Evolutionary conservation across 2,113 vertebrate species (phyloP).

Genomic region (Python bivittatus): DNA sequence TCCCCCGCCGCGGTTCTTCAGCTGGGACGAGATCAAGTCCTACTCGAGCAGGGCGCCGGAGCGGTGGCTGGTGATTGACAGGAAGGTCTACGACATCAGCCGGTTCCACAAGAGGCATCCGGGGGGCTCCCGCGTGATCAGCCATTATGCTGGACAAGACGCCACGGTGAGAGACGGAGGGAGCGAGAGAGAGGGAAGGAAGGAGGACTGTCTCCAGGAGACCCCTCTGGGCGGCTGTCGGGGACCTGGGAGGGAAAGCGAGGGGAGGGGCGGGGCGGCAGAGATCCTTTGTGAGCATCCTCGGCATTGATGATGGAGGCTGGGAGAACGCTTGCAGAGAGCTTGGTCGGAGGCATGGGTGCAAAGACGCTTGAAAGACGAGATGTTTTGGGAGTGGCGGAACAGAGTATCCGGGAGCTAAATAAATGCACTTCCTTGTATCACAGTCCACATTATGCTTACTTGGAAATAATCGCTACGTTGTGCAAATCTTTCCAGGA

Average conservation of each 20-base stretch:
- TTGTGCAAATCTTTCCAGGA: not conserved
- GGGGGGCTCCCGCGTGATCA: constrained; percentile 66
- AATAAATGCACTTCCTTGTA: not conserved
- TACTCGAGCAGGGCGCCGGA: not conserved
- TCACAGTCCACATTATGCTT: not conserved
- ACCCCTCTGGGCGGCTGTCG: not conserved
- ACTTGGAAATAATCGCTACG: not conserved
- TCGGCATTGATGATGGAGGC: not conserved
- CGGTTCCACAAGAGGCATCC: constrained; percentile 64
- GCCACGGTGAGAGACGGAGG: constrained; percentile 65
- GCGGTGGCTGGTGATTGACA: constrained; percentile 71
- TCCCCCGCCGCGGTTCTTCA: constrained; percentile 13
- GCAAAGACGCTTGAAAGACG: not conserved
- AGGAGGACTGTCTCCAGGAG: not conserved
- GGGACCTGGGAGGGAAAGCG: not conserved
- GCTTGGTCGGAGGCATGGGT: not conserved
- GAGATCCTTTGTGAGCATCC: not conserved
- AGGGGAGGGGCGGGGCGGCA: not conserved
- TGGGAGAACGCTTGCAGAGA: not conserved
- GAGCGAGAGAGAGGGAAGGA: not conserved
- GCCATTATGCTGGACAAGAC: constrained; percentile 74
- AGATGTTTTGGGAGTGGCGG: not conserved
- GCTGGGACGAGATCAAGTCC: constrained; percentile 32
- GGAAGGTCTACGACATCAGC: constrained; percentile 72
- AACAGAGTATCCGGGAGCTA: not conserved